These are phyloP conservation scores for Heliconius congener DNA, from an alignment of 1,140 invertebrate genomes.

Conservation along the genomic window DNA sequence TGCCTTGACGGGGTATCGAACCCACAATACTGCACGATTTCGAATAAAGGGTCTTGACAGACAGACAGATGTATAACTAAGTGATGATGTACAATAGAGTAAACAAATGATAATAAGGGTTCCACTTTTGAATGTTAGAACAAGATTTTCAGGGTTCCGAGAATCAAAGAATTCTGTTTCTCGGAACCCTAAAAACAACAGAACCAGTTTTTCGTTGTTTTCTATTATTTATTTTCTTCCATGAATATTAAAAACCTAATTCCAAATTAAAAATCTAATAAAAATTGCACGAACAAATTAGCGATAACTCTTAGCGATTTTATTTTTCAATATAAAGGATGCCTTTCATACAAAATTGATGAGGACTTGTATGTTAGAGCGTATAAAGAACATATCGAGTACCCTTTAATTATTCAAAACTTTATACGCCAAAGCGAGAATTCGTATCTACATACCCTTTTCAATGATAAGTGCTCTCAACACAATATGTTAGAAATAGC, in stretches of 20 bases:
- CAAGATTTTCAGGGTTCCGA: no score
- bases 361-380: slow-evolving; percentile 28
- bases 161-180: no score
- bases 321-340: slow-evolving; percentile 24
- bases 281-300: slow-evolving; percentile 22
- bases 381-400: slow-evolving; percentile 24
- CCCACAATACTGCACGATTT: no score
- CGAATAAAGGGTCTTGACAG: no score
- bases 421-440: slow-evolving; percentile 19
- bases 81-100: no score
- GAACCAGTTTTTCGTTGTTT: no score
- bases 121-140: no score
- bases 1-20: no score
- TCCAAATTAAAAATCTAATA: slow-evolving; percentile 20
- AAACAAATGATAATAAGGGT: no score
- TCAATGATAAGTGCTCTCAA: slow-evolving; percentile 20
- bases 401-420: slow-evolving; percentile 27
- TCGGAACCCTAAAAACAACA: no score
- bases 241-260: neutral
- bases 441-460: slow-evolving; percentile 13
- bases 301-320: slow-evolving; percentile 17
- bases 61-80: no score
- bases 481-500: neutral
- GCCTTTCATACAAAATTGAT: slow-evolving; percentile 31
- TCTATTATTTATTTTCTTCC: no score